Evolutionary conservation across 2,888 invertebrate genomes (phyloP).

Genomic region (Xanthorhoe designata): DNA sequence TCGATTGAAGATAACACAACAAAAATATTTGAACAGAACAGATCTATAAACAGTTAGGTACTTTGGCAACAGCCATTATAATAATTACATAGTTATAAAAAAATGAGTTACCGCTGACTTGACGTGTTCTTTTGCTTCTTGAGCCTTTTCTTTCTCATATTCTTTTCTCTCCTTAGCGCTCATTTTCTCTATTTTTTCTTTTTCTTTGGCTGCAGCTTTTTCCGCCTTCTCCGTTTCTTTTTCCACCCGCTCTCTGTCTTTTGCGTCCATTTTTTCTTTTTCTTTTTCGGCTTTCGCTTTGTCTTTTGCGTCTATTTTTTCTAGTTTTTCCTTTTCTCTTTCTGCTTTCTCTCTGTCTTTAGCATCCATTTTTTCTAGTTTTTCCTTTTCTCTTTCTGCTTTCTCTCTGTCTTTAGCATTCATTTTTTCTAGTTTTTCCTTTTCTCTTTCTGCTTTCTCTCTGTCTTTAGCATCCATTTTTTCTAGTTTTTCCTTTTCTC

Average conservation of each 20-base stretch:
- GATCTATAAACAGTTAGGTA: no score
- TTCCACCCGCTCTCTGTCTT: slow-evolving; percentile 19
- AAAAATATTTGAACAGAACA: no score
- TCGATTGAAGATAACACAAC: no score
- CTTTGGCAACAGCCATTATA: background rate
- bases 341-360: slow-evolving; percentile 1
- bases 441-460: slow-evolving; percentile 26
- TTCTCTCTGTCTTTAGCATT: slow-evolving; percentile 24
- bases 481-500: slow-evolving; percentile 29
- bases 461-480: slow-evolving; percentile 21
- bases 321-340: slow-evolving; percentile 17
- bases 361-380: slow-evolving; percentile 11
- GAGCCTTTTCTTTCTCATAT: slow-evolving; percentile 27
- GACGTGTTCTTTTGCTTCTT: slow-evolving; percentile 12
- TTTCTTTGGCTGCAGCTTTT: slow-evolving; percentile 4
- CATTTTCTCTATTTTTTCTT: slow-evolving; percentile 15
- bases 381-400: slow-evolving; percentile 19
- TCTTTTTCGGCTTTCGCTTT: slow-evolving; percentile 28
- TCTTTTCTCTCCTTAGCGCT: slow-evolving; percentile 32
- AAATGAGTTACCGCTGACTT: slow-evolving; percentile 27
- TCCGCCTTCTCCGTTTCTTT: slow-evolving; percentile 31
- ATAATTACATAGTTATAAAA: background rate
- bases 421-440: slow-evolving; percentile 20
- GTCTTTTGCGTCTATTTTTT: slow-evolving; percentile 13
- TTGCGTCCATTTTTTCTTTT: slow-evolving; percentile 21